These are phyloP conservation scores for Pachycephus smyrnensis DNA, from an alignment of 2,888 invertebrate genomes.

Conservation along the genomic window DNA sequence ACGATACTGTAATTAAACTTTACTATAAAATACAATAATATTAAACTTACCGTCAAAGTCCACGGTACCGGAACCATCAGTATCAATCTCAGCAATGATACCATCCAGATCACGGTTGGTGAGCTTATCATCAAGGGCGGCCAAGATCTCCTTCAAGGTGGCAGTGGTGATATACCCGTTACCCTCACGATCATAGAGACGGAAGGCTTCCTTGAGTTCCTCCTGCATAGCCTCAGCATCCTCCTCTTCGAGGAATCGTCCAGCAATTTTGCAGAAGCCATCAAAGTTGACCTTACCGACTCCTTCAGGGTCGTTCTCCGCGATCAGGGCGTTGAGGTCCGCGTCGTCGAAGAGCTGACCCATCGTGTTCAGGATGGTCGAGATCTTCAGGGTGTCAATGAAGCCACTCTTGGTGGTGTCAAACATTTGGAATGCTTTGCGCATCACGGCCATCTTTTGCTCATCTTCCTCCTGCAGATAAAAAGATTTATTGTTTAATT, in stretches of 20 bases:
- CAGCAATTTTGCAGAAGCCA: constrained; percentile 91
- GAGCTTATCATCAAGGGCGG: constrained; percentile 92
- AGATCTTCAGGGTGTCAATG: constrained; percentile 91
- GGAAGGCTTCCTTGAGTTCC: constrained; percentile 97
- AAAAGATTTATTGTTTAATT: not conserved
- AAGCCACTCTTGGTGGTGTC: constrained; percentile 93
- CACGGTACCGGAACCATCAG: constrained; percentile 97
- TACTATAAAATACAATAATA: constrained; percentile 6
- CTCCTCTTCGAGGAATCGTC: constrained; percentile 95
- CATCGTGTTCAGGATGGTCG: constrained; percentile 94
- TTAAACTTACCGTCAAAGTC: constrained; percentile 91
- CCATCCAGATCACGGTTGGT: constrained; percentile 93
- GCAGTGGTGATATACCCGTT: constrained; percentile 94
- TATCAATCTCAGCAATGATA: constrained; percentile 97
- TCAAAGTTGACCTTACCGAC: constrained; percentile 94
- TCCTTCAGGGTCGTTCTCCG: constrained; percentile 92
- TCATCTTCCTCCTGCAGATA: constrained; percentile 73
- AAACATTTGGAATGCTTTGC: constrained; percentile 97
- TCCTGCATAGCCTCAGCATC: constrained; percentile 97
- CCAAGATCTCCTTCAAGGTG: constrained; percentile 92
- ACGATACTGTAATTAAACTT: no score
- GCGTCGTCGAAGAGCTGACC: constrained; percentile 94
- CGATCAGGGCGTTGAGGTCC: constrained; percentile 89
- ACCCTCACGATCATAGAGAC: constrained; percentile 96
- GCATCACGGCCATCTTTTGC: constrained; percentile 89